Evolutionary conservation across 37 sponge, comb jelly and placozoan species (phyloP), one percentile per base, ranked within the genome.

Genomic region (Halichondria panicea): DNA sequence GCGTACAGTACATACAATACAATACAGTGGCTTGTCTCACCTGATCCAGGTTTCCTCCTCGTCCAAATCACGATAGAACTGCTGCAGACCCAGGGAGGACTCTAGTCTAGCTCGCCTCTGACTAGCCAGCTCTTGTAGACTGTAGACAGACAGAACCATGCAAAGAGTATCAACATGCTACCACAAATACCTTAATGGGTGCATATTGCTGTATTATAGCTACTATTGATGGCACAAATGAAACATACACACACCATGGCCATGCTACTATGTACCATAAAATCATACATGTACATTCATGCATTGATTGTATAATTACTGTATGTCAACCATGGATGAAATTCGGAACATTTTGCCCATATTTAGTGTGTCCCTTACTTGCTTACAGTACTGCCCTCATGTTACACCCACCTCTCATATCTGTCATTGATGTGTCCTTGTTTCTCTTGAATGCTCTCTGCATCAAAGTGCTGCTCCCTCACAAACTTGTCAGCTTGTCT

Each of bases 1-100:
- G 42, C 24, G 3, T 41, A 59, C n/a, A 60, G 66, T 30, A 44
- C 9, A n/a, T 6, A 36, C 24, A 27, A 65, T 31, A 18, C 71
- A 27, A 19, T 21, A 37, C 13, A 32, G n/a, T 60, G 8, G 11
- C 48, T 72, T 2, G 41, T 37, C 83, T 72, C 44, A 93, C 93
- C 79, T 94, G 21, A 90, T 90, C 94, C 94, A 94, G 18, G 81
- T 55, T 40, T 90, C 94, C 66, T 96, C 97, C 31, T 93, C 90
- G 35, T 90, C 85, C 5, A 96, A 25, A 27, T 89, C 90, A 36
- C 88, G 66, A 57, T 82, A 93, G 81, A 96, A 93, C 80, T 89
- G 94, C 52, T 93, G 94, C 55, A 96, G 80, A 39, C 59, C 60
- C 70, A 78, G 84, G 9, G 94, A 87, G 54, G 87, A 81, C 9